phyloP scores from a whole-genome alignment of 2,797 vertebrate species.

The Lerista edwardsae region DNA sequence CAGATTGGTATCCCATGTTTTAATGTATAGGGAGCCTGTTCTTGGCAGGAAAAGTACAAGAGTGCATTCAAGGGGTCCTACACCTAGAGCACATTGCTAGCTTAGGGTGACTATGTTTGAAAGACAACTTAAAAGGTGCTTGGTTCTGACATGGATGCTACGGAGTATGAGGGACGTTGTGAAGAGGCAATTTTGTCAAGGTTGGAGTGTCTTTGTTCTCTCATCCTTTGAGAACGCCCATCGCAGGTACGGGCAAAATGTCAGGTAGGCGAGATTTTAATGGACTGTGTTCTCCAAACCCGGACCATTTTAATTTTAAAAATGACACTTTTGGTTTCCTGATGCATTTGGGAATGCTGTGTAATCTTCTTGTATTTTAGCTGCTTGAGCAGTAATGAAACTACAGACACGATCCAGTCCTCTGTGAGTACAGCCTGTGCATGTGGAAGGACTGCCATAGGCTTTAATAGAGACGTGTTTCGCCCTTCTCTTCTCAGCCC shows the following conservation, averaged over 20 bases:
- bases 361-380: constrained; percentile 16
- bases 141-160: neutral
- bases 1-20: neutral
- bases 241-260: no score
- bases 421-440: neutral
- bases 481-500: no score
- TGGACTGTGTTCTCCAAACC: no score
- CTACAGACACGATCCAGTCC: neutral
- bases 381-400: constrained; percentile 21
- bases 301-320: no score
- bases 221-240: no score
- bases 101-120: neutral
- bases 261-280: no score
- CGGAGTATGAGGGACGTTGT: neutral
- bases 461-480: neutral
- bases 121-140: neutral
- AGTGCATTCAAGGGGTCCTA: neutral
- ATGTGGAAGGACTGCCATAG: neutral
- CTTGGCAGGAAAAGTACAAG: neutral
- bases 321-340: neutral
- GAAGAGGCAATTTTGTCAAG: neutral
- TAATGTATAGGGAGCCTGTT: neutral
- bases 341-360: constrained; percentile 22
- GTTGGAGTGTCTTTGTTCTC: no score
- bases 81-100: neutral